phyloP scores from a whole-genome alignment of 64 coral and sea anemone species.

The Montipora sp. region DNA sequence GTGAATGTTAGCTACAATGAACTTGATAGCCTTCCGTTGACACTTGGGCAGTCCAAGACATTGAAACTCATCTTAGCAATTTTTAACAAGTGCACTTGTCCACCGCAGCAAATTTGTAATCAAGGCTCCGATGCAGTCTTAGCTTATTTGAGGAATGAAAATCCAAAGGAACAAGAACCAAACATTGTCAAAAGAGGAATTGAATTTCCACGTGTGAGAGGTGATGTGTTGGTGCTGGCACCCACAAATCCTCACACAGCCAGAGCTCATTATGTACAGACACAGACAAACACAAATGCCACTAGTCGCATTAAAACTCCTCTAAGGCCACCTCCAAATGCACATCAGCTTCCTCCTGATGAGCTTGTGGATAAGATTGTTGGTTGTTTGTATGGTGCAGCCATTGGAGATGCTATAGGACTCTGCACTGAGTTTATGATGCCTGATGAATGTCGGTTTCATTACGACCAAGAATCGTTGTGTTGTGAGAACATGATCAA shows the following conservation, averaged over 20 bases:
- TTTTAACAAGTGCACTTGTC: conserved; percentile 86
- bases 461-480: conserved; percentile 78
- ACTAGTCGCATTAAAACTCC: conserved; percentile 88
- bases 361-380: conserved; percentile 93
- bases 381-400: conserved; percentile 96
- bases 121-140: conserved; percentile 81
- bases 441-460: conserved; percentile 91
- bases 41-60: conserved; percentile 75
- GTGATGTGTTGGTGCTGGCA: conserved; percentile 73
- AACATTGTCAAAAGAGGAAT: conserved; percentile 34
- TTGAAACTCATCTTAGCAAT: conserved; percentile 85
- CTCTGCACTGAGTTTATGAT: conserved; percentile 92
- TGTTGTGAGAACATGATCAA: conserved; percentile 80
- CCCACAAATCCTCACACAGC: conserved; percentile 91
- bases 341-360: conserved; percentile 86
- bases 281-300: conserved; percentile 88
- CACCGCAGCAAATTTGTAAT: conserved; percentile 92
- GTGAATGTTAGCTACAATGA: conserved; percentile 94
- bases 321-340: conserved; percentile 77
- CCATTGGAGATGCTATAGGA: conserved; percentile 90
- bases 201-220: conserved; percentile 89
- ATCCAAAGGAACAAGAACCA: conserved; percentile 63
- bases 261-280: conserved; percentile 89
- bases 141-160: conserved; percentile 77
- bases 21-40: conserved; percentile 74